A percentile compares a stretch with the other conserved stretches of the same genome.
phyloP scores from a whole-genome alignment of 2,113 vertebrate species.

The Lophura nycthemera region DNA sequence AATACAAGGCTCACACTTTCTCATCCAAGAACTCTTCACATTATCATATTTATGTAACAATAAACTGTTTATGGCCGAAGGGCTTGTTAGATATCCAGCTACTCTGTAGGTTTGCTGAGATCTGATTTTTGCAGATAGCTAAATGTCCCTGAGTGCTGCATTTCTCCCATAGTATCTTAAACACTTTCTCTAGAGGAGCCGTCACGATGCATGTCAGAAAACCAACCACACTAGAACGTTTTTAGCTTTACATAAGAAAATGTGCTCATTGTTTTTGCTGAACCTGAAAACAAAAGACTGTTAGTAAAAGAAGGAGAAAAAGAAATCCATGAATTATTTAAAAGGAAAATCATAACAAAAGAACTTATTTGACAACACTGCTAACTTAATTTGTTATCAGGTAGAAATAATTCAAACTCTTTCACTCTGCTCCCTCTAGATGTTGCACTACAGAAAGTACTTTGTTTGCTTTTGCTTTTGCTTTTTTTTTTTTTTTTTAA shows the following conservation, averaged over 20 bases:
- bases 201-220: slow-evolving; percentile 27
- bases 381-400: not conserved
- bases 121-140: slow-evolving; percentile 2
- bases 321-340: not conserved
- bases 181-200: slow-evolving; percentile 12
- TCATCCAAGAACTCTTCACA: not conserved
- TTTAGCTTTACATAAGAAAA: slow-evolving; percentile 32
- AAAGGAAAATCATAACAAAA: slow-evolving; percentile 9
- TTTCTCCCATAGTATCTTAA: not conserved
- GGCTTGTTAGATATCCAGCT: not conserved
- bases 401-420: not conserved
- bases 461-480: not conserved
- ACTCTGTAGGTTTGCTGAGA: slow-evolving; percentile 17
- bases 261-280: not conserved
- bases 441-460: not conserved
- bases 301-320: not conserved
- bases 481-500: not conserved
- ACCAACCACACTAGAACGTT: not conserved
- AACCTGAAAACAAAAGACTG: slow-evolving; percentile 4
- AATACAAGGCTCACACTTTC: not conserved
- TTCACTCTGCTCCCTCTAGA: not conserved
- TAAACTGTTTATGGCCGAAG: slow-evolving; percentile 44
- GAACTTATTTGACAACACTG: not conserved
- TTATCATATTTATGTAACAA: slow-evolving; percentile 33
- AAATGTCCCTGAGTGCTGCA: not conserved